Evolutionary conservation across 2,888 invertebrate species (phyloP).

Genomic region (Heteropelma amictum): DNA sequence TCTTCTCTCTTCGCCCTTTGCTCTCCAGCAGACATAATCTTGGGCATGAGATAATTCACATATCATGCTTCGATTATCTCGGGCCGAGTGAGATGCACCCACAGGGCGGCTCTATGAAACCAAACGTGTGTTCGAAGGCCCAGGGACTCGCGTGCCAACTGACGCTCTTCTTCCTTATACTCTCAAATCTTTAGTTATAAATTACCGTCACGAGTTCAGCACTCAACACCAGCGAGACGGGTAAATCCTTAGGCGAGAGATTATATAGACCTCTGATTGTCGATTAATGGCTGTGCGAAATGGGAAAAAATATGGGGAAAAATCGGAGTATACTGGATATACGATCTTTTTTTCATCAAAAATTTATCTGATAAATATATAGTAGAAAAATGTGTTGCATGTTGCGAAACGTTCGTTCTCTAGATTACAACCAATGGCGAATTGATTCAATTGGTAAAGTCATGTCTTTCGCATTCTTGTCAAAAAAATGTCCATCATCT

Average conservation of each 20-base stretch:
- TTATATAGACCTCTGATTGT: constrained; percentile 66
- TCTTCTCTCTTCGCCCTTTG: constrained; percentile 1
- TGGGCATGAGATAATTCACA: constrained; percentile 70
- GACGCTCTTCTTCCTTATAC: constrained; percentile 61
- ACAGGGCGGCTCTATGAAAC: constrained; percentile 50
- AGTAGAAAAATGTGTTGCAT: no score
- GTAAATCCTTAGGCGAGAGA: constrained; percentile 54
- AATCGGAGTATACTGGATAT: background rate
- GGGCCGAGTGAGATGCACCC: constrained; percentile 44
- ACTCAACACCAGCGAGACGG: background rate
- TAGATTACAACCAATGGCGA: no score
- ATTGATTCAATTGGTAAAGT: no score
- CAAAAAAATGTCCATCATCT: no score
- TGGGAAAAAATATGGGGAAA: background rate
- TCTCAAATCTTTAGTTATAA: background rate
- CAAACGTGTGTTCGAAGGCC: constrained; percentile 53
- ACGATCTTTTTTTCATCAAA: background rate
- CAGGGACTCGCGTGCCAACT: constrained; percentile 73
- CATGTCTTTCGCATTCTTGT: no score
- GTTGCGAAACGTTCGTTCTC: no score
- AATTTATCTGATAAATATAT: no score
- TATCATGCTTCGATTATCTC: constrained; percentile 69
- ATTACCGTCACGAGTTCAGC: background rate
- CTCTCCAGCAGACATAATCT: constrained; percentile 48
- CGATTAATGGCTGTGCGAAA: constrained; percentile 20